phyloP scores from a whole-genome alignment of 2,113 vertebrate genomes.

The Albula goreensis region DNA sequence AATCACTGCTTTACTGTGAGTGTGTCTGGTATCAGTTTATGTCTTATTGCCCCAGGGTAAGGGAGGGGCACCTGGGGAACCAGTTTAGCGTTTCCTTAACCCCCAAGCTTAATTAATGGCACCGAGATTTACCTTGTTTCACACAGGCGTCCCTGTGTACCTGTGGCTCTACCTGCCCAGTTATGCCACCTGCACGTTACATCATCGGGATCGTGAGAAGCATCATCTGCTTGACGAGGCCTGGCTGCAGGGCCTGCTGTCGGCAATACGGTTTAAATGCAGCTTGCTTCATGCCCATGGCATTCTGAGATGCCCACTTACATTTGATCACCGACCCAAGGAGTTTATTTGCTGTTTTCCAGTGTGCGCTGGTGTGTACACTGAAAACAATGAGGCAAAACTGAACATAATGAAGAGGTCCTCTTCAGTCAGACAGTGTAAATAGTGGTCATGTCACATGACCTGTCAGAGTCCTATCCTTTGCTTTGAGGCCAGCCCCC shows the following conservation, averaged over 20 bases:
- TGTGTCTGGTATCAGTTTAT: too few species aligned
- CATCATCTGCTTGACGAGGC: too few species aligned
- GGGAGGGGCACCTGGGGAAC: too few species aligned
- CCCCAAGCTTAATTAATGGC: too few species aligned
- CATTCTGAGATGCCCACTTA: background rate
- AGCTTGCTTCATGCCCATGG: too few species aligned
- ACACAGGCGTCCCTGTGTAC: background rate
- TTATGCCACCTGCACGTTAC: background rate
- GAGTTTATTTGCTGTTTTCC: background rate
- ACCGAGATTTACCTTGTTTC: too few species aligned
- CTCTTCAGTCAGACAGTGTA: background rate
- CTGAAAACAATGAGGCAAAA: background rate
- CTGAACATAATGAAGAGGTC: background rate
- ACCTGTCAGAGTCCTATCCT: background rate
- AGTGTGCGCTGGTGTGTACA: background rate
- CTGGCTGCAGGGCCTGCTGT: background rate
- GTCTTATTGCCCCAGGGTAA: too few species aligned
- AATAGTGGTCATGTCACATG: background rate
- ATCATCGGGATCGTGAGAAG: background rate
- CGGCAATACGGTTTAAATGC: background rate
- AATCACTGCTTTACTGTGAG: too few species aligned
- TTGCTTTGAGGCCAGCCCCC: background rate
- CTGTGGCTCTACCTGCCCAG: background rate
- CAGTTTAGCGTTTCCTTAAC: too few species aligned
- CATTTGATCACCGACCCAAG: background rate